These are phyloP conservation scores for Neotoxoptera formosana DNA, from an alignment of 1,140 invertebrate species.

Conservation along the genomic window DNA sequence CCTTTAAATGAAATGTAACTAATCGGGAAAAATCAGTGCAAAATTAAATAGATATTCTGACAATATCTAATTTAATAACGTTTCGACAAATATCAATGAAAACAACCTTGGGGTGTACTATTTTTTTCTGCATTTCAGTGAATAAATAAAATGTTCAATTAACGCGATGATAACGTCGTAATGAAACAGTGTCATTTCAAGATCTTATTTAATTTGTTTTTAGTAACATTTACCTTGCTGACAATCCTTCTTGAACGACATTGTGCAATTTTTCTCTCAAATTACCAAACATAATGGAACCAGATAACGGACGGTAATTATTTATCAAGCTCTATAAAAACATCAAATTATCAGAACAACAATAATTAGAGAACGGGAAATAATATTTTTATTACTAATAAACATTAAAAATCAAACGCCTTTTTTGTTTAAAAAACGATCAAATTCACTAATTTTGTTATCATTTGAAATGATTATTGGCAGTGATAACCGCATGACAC, in stretches of 20 bases:
- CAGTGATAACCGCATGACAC: slow-evolving; percentile 30
- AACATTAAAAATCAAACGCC: neutral
- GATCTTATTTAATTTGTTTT: neutral
- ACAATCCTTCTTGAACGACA: slow-evolving; percentile 58
- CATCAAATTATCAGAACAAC: neutral
- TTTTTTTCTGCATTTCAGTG: neutral
- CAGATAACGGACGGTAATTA: neutral
- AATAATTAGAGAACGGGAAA: neutral
- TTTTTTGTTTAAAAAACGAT: neutral
- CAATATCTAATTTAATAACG: neutral
- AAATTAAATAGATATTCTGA: neutral
- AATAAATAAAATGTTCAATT: neutral
- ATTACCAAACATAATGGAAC: slow-evolving; percentile 32
- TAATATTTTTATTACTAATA: neutral
- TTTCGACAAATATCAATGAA: neutral
- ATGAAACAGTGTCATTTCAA: neutral
- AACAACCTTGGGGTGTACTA: neutral
- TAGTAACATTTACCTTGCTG: slow-evolving; percentile 57
- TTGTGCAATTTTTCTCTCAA: slow-evolving; percentile 44
- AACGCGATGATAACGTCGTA: neutral
- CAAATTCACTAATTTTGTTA: neutral
- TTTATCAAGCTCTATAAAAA: neutral
- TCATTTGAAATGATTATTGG: neutral
- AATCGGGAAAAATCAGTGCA: neutral
- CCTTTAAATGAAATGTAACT: neutral